Base-by-base conservation (phyloP, 2,797 vertebrate species). In the Fistularia commersonii region DNA sequence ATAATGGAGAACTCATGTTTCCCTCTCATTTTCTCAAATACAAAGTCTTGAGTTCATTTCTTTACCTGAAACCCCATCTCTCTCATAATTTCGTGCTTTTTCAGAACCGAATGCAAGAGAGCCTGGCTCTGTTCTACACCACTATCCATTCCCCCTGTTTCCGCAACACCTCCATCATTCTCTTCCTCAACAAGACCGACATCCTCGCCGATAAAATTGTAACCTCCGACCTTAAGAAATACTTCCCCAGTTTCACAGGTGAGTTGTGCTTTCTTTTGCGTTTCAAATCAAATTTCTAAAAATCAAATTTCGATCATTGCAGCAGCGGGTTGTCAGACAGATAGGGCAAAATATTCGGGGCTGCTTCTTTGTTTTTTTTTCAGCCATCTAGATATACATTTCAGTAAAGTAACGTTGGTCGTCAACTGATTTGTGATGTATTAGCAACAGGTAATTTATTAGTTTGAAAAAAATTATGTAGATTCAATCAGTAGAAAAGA, bases 141-240 rank as follows among this genome's bases (percentile, higher is more conserved):
- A 92, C 89, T 80, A 90, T 92, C 69, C 90, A 91, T 59, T 92
- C 90, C 3, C 63, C 72, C 0, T 92, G 90, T 89, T 92, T 92
- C 64, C 44, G 40, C 57, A 84, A 56, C 52, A 79, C 90, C 45
- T 92, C 90, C 69, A 89, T 92, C 71, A 92, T 92, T 77, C 91
- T 92, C 68, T 92, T 92, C 79, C 89, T 92, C 66, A 92, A 92
- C 79, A 92, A 92, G 81, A 90, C 81, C 59, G 91, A 92, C 80
- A 92, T 93, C 83, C 79, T 92, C 58, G 82, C 80, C 23, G 90
- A 93, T 62, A 93, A 93, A 79, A 70, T 92, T 59, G 78, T 80
- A 55, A 87, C 71, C 0, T 92, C 91, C 2, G 88, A 93, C 71
- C 74, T 93, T 58, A 68, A 81, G 52, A 82, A 62, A 55, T 92